Percentiles rank a stretch among this genome's conserved stretches.
Conservation (phyloP, 2,113 vertebrate species). For the Opisthocomus hoazin region DNA sequence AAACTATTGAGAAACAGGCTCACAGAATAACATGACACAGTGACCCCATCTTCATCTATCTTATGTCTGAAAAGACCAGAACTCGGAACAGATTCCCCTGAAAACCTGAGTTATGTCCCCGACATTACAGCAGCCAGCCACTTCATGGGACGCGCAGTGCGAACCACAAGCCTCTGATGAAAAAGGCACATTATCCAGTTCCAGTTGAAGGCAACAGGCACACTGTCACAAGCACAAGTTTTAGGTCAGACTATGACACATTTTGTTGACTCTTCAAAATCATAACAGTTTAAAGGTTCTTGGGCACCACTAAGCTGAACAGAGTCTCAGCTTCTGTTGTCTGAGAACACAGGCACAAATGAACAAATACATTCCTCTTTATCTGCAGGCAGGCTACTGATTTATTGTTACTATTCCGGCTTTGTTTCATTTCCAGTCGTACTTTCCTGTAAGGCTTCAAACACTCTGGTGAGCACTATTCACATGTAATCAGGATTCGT, state of each 20-base stretch:
- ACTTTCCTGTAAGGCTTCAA: background rate
- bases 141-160: rapidly evolving
- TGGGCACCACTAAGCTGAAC: background rate
- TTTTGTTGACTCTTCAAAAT: background rate
- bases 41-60: background rate
- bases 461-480: background rate
- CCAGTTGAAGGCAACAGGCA: background rate
- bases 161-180: background rate
- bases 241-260: background rate
- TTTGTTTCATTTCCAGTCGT: background rate
- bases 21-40: background rate
- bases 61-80: background rate
- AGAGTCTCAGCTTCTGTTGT: background rate
- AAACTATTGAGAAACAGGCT: background rate
- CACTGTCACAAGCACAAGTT: rapidly evolving
- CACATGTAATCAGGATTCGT: background rate
- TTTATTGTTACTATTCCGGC: background rate
- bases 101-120: background rate
- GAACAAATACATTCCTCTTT: background rate
- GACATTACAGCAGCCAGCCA: background rate
- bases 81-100: background rate
- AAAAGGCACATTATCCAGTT: background rate
- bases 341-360: background rate
- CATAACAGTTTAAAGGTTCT: background rate
- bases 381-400: background rate